Base-by-base conservation (phyloP, 2,113 vertebrate genomes). In the Triplophysa tibetana region DNA sequence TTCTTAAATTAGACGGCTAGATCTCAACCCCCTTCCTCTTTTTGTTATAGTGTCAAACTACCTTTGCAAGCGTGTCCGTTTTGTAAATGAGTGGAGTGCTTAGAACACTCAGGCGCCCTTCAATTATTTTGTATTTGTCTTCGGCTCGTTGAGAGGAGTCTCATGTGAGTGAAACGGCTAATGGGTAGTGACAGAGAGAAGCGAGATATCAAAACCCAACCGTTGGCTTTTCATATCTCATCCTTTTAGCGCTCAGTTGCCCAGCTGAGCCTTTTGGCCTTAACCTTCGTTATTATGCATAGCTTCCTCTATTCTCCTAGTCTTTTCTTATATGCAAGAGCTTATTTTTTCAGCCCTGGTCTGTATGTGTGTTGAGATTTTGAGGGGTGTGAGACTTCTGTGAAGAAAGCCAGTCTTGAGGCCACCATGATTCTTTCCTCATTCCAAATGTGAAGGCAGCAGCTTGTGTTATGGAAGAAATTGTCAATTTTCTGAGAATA, bases 281-380 rank as follows among this genome's bases (percentile, higher is more conserved):
- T 74, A 48, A 66, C 62, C 80, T 83, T 90, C 62, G 63, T 92
- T 91, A 85, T 88, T 91, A 91, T 89, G 89, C 91, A 91, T 90
- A 88, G 89, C 86, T 87, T 86, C 83, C 76, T 86, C 84, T 89
- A 77, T 82, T 81, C 74, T 41, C 73, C 72, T 70, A 68, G 26
- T 54, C 38, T 45, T 50, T 21, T 45, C 19, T 60, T 1, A 62
- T 54, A 19, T 26, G 66, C 58, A 75, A 68, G 21, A 67, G 48
- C 41, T 69, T 77, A 26, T 77, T 76, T 24, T 63, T 23, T 77
- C 12, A 13, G 43, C 45, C 43, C 52, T 69, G 33, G 63, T 54
- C 72, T 10, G 75, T 24, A 29, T 29, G 73, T 72, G 56, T 38
- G 60, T 56, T 58, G 26, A 72, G 24, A 21, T 29, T 72, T 14